Evolutionary conservation across 2,113 vertebrate genomes (phyloP).

Genomic region (Poeciliopsis occidentalis): DNA sequence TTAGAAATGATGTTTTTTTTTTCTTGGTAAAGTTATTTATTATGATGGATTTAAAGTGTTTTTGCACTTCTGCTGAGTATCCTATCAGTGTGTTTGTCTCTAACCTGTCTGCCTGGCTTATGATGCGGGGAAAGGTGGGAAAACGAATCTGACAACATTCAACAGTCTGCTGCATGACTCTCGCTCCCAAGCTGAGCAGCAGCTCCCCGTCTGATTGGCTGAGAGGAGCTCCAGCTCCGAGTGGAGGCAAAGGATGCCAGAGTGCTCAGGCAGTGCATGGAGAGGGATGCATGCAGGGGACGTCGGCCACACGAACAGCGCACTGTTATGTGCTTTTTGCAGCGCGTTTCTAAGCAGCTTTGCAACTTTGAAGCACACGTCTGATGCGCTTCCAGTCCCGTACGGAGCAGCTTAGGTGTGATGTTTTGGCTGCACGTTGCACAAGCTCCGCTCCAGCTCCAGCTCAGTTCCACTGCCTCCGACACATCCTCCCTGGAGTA

Average conservation of each 20-base stretch:
- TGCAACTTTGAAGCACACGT: conserved; percentile 44
- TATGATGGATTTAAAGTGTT: neutral
- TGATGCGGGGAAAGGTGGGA: conserved; percentile 4
- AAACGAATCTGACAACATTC: neutral
- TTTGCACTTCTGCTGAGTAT: neutral
- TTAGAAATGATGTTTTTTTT: too few relatives aligned
- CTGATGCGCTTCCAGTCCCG: neutral
- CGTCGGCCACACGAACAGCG: conserved; percentile 2
- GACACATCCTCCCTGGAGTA: conserved; percentile 54
- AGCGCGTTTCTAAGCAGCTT: neutral
- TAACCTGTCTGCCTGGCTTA: neutral
- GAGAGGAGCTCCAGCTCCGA: conserved; percentile 51
- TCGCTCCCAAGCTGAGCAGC: conserved; percentile 27
- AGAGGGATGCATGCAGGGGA: conserved; percentile 37
- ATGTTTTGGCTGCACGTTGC: conserved; percentile 51
- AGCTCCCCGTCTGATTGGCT: conserved; percentile 73
- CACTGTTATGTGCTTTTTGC: conserved; percentile 2
- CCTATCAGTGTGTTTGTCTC: neutral
- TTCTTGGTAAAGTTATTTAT: too few relatives aligned
- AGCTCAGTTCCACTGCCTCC: conserved; percentile 1
- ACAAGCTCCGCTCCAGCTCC: conserved; percentile 17
- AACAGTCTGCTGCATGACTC: conserved; percentile 36
- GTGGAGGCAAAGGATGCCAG: conserved; percentile 59
- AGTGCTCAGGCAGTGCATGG: conserved; percentile 51
- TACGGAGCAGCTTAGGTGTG: conserved; percentile 44